Conservation (phyloP, 2,888 invertebrate species). For the Mythimna loreyi region DNA sequence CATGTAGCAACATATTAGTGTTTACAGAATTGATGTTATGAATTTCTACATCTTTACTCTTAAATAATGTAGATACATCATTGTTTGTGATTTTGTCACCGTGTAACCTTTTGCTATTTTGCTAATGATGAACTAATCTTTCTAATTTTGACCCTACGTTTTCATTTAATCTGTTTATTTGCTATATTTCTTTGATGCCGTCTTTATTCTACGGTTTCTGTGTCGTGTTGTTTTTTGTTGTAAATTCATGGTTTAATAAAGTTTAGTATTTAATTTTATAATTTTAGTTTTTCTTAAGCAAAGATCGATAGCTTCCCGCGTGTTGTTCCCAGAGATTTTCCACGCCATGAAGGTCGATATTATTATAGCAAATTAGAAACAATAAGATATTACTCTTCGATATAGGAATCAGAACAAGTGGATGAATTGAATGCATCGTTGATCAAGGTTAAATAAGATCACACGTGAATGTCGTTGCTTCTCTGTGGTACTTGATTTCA, state of each 20-base stretch:
- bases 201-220: not conserved
- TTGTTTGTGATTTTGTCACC: not conserved
- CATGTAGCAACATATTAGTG: not conserved
- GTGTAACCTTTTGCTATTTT: not conserved
- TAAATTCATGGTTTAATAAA: not conserved
- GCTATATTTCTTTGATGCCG: too few species aligned
- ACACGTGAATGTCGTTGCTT: constrained; percentile 5
- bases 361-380: constrained; percentile 29
- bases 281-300: not conserved
- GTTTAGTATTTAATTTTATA: not conserved
- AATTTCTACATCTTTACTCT: constrained; percentile 9
- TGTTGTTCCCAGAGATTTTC: constrained; percentile 25
- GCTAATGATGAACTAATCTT: too few species aligned
- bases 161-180: not conserved
- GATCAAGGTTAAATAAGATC: constrained; percentile 41
- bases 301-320: not conserved
- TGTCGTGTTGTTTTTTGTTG: not conserved
- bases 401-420: constrained; percentile 36
- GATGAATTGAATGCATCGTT: constrained; percentile 43
- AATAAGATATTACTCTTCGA: constrained; percentile 21
- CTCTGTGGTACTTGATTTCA: not conserved
- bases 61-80: not conserved
- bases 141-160: too few species aligned
- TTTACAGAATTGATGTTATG: not conserved
- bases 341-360: constrained; percentile 32